Percentiles rank a stretch among this genome's conserved stretches.
These are phyloP conservation scores for Pseudococcus longispinus DNA, from an alignment of 2,888 invertebrate species.

Conservation along the genomic window DNA sequence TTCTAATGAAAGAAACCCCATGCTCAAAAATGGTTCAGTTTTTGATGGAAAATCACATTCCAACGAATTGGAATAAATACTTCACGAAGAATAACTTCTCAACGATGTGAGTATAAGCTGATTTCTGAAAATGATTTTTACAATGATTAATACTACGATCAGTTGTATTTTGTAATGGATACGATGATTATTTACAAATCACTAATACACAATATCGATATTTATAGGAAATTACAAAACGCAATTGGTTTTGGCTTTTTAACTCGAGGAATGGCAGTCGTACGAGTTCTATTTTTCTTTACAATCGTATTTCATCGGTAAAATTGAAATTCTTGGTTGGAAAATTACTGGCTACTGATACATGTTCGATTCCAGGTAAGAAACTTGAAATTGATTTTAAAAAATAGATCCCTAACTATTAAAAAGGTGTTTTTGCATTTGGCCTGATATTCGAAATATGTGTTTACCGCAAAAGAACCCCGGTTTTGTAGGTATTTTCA, in stretches of 20 bases:
- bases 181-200: neutral
- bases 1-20: neutral
- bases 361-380: neutral
- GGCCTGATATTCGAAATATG: neutral
- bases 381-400: neutral
- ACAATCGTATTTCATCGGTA: neutral
- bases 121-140: too few relatives aligned
- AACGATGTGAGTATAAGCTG: too few relatives aligned
- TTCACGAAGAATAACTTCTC: too few relatives aligned
- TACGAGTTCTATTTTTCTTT: neutral
- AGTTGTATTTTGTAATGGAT: neutral
- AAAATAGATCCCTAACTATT: too few relatives aligned
- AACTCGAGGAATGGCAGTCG: neutral
- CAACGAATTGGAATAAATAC: too few relatives aligned
- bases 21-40: neutral
- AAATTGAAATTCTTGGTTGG: neutral
- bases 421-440: too few relatives aligned
- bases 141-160: neutral
- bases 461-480: neutral
- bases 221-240: neutral
- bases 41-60: neutral
- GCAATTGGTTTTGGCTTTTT: neutral
- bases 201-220: neutral
- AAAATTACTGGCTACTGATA: neutral
- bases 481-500: neutral